These are phyloP conservation scores for Dasyprocta punctata DNA, from an alignment of 2,113 vertebrate species.

Conservation along the genomic window DNA sequence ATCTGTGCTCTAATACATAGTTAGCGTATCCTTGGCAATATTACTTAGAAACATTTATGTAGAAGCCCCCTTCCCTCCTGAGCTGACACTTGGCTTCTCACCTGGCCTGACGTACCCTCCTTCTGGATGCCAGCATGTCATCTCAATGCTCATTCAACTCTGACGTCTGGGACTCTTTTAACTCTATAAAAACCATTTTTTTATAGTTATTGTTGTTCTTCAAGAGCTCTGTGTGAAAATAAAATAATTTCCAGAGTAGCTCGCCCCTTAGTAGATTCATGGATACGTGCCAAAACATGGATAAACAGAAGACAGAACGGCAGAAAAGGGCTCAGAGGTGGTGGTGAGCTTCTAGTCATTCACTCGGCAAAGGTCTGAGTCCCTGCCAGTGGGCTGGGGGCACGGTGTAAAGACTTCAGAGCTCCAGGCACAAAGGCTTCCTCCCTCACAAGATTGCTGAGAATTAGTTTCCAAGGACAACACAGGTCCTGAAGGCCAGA, in stretches of 20 bases:
- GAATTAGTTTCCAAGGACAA: too few relatives aligned
- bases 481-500: neutral
- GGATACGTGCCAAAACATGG: neutral
- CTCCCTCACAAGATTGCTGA: neutral
- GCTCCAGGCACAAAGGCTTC: neutral
- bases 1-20: neutral
- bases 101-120: fast-evolving
- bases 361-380: neutral
- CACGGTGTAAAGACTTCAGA: neutral
- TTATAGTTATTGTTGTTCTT: neutral
- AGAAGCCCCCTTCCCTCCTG: neutral
- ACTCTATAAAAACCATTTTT: neutral
- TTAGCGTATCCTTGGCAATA: neutral
- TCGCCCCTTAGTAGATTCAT: neutral
- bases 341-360: fast-evolving
- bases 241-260: neutral
- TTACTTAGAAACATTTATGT: neutral
- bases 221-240: neutral
- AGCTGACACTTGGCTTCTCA: neutral
- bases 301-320: neutral
- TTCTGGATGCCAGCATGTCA: neutral
- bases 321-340: neutral
- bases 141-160: neutral
- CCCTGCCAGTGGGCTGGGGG: too few relatives aligned
- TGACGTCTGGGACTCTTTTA: neutral